These are phyloP conservation scores for Lottia scabra DNA, from an alignment of 2,888 invertebrate species.

Conservation along the genomic window DNA sequence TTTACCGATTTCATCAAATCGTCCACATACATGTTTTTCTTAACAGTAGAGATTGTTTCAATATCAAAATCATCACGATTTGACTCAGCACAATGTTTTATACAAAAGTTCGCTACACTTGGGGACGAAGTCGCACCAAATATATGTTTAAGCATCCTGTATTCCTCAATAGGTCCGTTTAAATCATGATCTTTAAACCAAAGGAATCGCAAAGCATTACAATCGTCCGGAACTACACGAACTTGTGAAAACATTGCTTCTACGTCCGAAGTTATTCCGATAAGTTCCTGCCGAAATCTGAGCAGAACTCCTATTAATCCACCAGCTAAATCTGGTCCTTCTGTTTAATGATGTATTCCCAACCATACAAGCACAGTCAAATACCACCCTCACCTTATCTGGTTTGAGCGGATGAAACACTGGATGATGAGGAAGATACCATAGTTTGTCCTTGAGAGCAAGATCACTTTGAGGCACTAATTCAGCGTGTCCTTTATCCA, in stretches of 20 bases:
- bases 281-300: conserved; percentile 17
- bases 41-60: too few relatives aligned
- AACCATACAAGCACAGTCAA: conserved; percentile 12
- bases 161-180: not conserved
- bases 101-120: too few relatives aligned
- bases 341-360: conserved; percentile 21
- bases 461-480: not conserved
- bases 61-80: too few relatives aligned
- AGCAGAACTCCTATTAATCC: conserved; percentile 19
- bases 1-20: conserved; percentile 9
- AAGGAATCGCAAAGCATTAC: conserved; percentile 10
- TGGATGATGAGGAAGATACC: conserved; percentile 27
- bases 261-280: not conserved
- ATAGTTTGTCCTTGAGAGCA: not conserved
- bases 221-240: conserved; percentile 13
- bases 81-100: too few relatives aligned
- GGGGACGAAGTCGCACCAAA: conserved; percentile 38
- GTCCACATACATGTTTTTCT: conserved; percentile 8
- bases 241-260: conserved; percentile 35
- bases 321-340: conserved; percentile 24
- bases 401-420: conserved; percentile 17
- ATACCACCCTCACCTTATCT: conserved; percentile 3
- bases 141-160: not conserved
- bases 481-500: conserved; percentile 8
- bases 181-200: conserved; percentile 8